These are phyloP conservation scores for Xylocopa sonorina DNA, from an alignment of 1,140 invertebrate species.

Conservation along the genomic window DNA sequence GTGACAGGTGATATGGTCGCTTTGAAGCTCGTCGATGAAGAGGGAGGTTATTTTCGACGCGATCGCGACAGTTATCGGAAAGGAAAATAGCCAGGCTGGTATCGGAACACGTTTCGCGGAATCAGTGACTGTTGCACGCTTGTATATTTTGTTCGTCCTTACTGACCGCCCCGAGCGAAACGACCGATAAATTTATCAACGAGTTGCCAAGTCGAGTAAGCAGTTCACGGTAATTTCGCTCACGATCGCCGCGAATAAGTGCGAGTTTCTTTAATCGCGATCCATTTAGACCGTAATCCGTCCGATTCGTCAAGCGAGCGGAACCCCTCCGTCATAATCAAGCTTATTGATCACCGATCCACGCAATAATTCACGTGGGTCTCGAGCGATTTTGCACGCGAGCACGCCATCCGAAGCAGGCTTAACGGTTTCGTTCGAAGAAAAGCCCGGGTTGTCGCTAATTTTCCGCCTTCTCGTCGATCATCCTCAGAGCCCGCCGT, in stretches of 20 bases:
- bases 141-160: no score
- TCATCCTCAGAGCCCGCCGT: conserved; percentile 35
- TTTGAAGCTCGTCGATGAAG: no score
- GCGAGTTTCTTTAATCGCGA: not conserved
- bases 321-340: conserved; percentile 8
- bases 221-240: not conserved
- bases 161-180: no score
- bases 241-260: not conserved
- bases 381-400: conserved; percentile 22
- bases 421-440: conserved; percentile 44
- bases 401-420: conserved; percentile 21
- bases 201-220: no score
- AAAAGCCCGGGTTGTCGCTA: conserved; percentile 37
- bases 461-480: conserved; percentile 47
- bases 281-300: not conserved
- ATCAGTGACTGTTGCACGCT: no score
- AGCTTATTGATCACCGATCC: conserved; percentile 32
- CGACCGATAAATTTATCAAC: no score
- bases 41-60: no score
- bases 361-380: conserved; percentile 23
- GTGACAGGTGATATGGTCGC: no score
- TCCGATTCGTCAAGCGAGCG: not conserved
- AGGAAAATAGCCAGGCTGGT: no score
- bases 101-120: no score
- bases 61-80: no score